Base-by-base conservation (phyloP, 1,140 invertebrate genomes). In the Ips nitidus region DNA sequence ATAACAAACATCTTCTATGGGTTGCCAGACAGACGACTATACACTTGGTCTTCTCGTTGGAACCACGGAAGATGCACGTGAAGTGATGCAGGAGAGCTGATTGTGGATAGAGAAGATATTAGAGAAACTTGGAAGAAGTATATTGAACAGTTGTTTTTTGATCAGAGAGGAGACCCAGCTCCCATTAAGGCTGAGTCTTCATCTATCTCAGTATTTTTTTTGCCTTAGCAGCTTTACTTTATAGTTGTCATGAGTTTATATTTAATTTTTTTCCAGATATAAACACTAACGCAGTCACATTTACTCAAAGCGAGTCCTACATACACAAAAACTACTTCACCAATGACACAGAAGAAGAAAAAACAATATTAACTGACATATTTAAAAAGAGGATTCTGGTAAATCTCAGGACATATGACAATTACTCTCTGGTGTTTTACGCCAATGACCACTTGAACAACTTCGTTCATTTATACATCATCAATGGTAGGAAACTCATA, bases 381-480 rank as follows among this genome's bases (percentile, higher is more conserved):
- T 86, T 95, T 52, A 82, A 84, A 3, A 87, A 93, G 76, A 89
- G 92, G 72, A 88, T 97, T 56, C 82, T 95, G 4, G 85, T 97
- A 60, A 97, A 95, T 81, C 82, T 97, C 53, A 82, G 94, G 70
- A 97, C 94, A 0, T 94, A 94, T 76, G 92, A 94, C 73, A 84
- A 86, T 41, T 86, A 91, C 72, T 90, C 93, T 0, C 78, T 97
- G 62, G 88, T 98, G 37, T 82, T 97, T 1, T 97, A 97, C 76
- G 92, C 93, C 3, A 94, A 96, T 78, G 95, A 97, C 82, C 91
- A 96, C 80, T 83, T 95, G 47, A 96, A 96, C 74, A 98, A 98
- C 80, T 97, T 98, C 80, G 89, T 95, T 50, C 94, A 97, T 80
- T 79, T 97, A 4, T 94, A 94, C 80, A 89, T 97, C 41, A 87